Base-by-base conservation (phyloP, 2,113 vertebrate species). In the Brachirus orientalis region DNA sequence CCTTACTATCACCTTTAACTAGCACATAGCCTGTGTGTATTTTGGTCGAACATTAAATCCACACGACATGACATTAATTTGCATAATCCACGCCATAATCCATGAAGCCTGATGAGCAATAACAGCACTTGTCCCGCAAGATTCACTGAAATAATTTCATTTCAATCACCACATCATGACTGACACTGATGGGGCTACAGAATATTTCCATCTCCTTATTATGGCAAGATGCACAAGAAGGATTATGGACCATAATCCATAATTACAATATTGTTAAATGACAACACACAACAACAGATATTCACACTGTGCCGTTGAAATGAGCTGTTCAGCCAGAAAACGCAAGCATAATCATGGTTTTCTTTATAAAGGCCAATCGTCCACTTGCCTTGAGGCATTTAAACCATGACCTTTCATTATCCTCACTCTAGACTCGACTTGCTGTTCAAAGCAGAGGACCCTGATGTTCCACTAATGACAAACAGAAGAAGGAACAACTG, bases 41-140 rank as follows among this genome's bases (percentile, higher is more conserved):
- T n/a, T n/a, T n/a, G n/a, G n/a, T n/a, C n/a, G n/a, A n/a, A n/a
- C n/a, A n/a, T n/a, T n/a, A n/a, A n/a, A n/a, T n/a, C n/a, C n/a
- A n/a, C n/a, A n/a, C n/a, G n/a, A n/a, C n/a, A n/a, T n/a, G n/a
- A n/a, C n/a, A n/a, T n/a, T n/a, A n/a, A n/a, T n/a, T n/a, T n/a
- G n/a, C n/a, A n/a, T n/a, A n/a, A n/a, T n/a, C n/a, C n/a, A n/a
- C n/a, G n/a, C n/a, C n/a, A 45, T 56, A 19, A 75, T 66, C 76
- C 57, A 71, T 69, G 46, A 61, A 67, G 46, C 54, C 44, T 5
- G 17, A 33, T 70, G 56, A 73, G 38, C 64, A 77, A 74, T 41
- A 70, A 45, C 37, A 75, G 61, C 37, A 28, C 28, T 28, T 28
- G n/a, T n/a, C n/a, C n/a, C n/a, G n/a, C n/a, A n/a, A n/a, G n/a